Conservation (phyloP, 2,888 invertebrate species). For the Drosophila setosimentum region DNA sequence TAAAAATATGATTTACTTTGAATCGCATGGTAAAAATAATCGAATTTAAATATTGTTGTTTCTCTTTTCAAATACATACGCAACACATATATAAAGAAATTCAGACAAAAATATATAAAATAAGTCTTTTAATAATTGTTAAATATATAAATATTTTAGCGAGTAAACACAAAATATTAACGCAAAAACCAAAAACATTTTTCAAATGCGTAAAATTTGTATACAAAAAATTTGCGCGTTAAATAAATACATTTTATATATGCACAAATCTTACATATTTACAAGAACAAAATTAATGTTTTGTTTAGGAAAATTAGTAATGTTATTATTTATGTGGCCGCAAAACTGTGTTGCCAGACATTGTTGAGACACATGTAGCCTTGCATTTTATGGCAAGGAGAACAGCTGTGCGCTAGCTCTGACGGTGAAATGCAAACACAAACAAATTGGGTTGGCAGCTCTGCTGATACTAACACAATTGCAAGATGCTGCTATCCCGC, state of each 20-base stretch:
- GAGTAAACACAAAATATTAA: not conserved
- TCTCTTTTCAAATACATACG: not conserved
- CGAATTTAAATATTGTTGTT: not conserved
- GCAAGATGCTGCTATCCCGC: conserved; percentile 39
- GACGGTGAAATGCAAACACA: conserved; percentile 18
- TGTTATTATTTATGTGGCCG: conserved; percentile 2
- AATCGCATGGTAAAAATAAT: not conserved
- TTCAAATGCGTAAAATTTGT: not conserved
- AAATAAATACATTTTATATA: not conserved
- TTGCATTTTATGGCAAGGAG: not conserved
- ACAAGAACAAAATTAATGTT: not conserved
- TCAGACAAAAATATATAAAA: not conserved
- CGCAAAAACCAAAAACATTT: not conserved
- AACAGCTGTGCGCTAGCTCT: conserved; percentile 44
- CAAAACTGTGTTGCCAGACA: conserved; percentile 30
- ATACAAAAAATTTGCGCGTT: not conserved
- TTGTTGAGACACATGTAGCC: conserved; percentile 32
- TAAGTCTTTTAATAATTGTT: not conserved
- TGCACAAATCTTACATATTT: not conserved
- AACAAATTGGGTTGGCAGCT: conserved; percentile 36
- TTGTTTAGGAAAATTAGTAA: not conserved
- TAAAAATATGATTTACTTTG: not conserved
- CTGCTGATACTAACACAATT: conserved; percentile 39
- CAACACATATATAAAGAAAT: not conserved
- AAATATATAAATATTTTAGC: not conserved